phyloP scores from a whole-genome alignment of 2,888 invertebrate species.

The Cephus spinipes region DNA sequence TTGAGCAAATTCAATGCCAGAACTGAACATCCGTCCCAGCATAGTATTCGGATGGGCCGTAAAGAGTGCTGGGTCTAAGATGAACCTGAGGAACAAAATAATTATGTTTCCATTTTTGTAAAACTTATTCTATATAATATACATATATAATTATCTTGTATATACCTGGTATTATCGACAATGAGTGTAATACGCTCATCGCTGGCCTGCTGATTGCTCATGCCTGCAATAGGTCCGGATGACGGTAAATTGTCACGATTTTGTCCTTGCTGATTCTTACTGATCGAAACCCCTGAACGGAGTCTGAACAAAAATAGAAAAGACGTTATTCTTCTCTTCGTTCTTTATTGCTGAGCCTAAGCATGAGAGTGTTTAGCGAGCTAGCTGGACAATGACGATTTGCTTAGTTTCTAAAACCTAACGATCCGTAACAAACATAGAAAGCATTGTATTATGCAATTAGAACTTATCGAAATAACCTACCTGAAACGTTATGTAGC shows the following conservation, averaged over 20 bases:
- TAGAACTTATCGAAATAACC: constrained; percentile 23
- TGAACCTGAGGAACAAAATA: constrained; percentile 70
- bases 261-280: constrained; percentile 55
- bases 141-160: constrained; percentile 3
- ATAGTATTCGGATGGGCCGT: constrained; percentile 97
- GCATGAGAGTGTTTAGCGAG: constrained; percentile 12
- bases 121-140: background rate
- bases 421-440: constrained; percentile 25
- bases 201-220: constrained; percentile 66
- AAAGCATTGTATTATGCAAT: constrained; percentile 28
- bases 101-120: background rate
- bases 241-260: constrained; percentile 54
- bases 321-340: constrained; percentile 4
- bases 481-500: constrained; percentile 35
- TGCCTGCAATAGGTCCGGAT: constrained; percentile 63
- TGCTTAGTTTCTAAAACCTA: constrained; percentile 11
- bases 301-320: constrained; percentile 47
- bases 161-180: constrained; percentile 90
- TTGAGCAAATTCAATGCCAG: constrained; percentile 90
- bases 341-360: background rate
- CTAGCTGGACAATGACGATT: constrained; percentile 23
- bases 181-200: constrained; percentile 90
- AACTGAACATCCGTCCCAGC: constrained; percentile 98
- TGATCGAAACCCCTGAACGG: constrained; percentile 52
- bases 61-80: constrained; percentile 93